Base-by-base conservation (phyloP, 37 sponge, comb jelly and placozoan species). In the Aphrocallistes beatrix region DNA sequence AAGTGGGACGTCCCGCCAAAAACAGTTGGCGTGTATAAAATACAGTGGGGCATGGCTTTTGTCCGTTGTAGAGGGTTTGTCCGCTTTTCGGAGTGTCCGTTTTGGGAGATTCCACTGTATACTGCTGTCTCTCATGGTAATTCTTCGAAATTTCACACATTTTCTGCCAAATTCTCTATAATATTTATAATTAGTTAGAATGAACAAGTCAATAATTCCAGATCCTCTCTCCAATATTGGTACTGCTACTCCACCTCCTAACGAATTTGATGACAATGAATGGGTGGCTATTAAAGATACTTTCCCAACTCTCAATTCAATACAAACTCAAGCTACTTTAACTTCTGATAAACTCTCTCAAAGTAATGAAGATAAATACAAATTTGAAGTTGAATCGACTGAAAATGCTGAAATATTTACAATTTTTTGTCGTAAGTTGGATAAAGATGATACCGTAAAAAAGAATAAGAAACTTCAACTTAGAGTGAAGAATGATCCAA, bases 261-360 rank as follows among this genome's bases (percentile, higher is more conserved):
- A 60, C 3, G 75, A 32, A 8, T 6, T 60, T 19, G 75, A 21
- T 60, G 21, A 60, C 34, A 30, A 60, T 60, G 75, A 60, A 60
- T 60, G 75, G 75, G 75, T 60, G n/a, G 75, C 75, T 19, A 60
- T 60, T 60, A 60, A 30, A 60, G 75, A 60, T 28, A 60, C 10
- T 13, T 60, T 60, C n/a, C 75, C 75, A 28, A 60, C 28, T 13
- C n/a, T 60, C 10, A 19, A 3, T 19, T 30, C 21, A 6, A 30
- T 6, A 19, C 75, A 60, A 28, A 32, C n/a, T 32, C 8, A 60
- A 60, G 21, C 3, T 32, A 8, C 25, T 32, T 60, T n/a, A n/a
- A n/a, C 75, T 60, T 28, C 75, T 60, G 34, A 60, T 19, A 3
- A 60, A 60, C 10, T 19, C 3, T 19, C n/a, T 32, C 75, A 60